Base-by-base conservation (phyloP, 2,113 vertebrate genomes). In the Phalacrocorax pelagicus region DNA sequence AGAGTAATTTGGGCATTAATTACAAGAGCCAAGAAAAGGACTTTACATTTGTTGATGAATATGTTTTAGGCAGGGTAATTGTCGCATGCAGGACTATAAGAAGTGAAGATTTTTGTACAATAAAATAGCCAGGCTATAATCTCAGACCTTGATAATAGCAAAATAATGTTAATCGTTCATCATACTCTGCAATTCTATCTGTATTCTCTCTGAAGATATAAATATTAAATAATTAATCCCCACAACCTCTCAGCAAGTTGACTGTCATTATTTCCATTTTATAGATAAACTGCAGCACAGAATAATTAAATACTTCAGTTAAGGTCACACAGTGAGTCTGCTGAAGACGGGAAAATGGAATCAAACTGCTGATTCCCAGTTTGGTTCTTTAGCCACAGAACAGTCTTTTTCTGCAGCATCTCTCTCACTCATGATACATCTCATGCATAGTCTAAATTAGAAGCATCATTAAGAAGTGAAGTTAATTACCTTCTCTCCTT, bases 401-500 rank as follows among this genome's bases (percentile, higher is more conserved):
- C 27, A 67, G 40, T 7, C 3, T 77, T 78, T 85, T 95, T 57
- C 59, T 54, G 36, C 67, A 72, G 55, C 52, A 32, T 63, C 65
- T 90, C 34, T 85, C 49, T 86, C 42, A 62, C 30, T 86, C 58
- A 23, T 65, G 59, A 77, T 54, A 75, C 21, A 26, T 86, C 34
- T 88, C 71, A 70, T 73, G 46, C 67, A 73, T 49, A 74, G 42
- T 78, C 74, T 78, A 91, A 95, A 90, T 94, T 86, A 92, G 72
- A 57, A 95, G 23, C 49, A 65, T 82, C 85, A 49, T 92, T 95
- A 95, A 91, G 61, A 89, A 93, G 30, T 24, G 36, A 93, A 85
- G 82, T 85, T 92, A 96, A 94, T 90, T 86, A 86, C 46, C 27
- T 94, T 86, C 71, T 86, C 36, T 73, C 51, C 59, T 91, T 92